Conservation (phyloP, 2,888 invertebrate species). For the Spodoptera picta region DNA sequence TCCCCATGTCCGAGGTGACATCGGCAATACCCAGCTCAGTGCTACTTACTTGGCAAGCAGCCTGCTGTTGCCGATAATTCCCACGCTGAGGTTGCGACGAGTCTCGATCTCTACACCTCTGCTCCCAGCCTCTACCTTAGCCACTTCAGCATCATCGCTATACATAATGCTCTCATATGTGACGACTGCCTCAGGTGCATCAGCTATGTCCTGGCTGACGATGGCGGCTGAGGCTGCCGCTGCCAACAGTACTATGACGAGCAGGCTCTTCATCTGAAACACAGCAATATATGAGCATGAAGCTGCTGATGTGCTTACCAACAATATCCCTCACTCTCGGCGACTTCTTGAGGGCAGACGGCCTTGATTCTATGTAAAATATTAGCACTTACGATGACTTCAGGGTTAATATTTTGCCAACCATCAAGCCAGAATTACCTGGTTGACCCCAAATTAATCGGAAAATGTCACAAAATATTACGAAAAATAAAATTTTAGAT, state of each 20-base stretch:
- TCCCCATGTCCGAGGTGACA: too few species aligned
- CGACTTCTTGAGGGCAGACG: neutral
- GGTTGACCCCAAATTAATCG: too few species aligned
- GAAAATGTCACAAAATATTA: too few species aligned
- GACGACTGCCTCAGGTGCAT: constrained; percentile 9
- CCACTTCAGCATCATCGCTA: neutral
- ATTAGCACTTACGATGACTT: too few species aligned
- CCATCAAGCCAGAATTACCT: too few species aligned
- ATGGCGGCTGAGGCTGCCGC: constrained; percentile 16
- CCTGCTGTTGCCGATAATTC: constrained; percentile 2
- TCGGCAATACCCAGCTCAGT: too few species aligned
- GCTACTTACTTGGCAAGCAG: constrained; percentile 6
- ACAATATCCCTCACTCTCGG: neutral
- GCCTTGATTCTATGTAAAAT: too few species aligned
- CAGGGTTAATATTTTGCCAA: too few species aligned
- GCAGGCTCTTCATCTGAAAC: constrained; percentile 31
- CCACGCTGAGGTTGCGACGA: constrained; percentile 8
- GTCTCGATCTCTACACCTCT: neutral
- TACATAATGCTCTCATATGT: neutral
- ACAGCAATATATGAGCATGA: neutral
- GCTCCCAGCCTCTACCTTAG: neutral
- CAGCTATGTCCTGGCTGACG: constrained; percentile 11
- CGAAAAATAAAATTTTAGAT: too few species aligned
- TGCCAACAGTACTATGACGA: constrained; percentile 24
- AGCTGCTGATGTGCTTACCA: too few species aligned